A percentile compares a stretch with the other conserved stretches of the same genome.
phyloP scores from a whole-genome alignment of 1,140 invertebrate species.

The Mycetomoellerius zeteki region DNA sequence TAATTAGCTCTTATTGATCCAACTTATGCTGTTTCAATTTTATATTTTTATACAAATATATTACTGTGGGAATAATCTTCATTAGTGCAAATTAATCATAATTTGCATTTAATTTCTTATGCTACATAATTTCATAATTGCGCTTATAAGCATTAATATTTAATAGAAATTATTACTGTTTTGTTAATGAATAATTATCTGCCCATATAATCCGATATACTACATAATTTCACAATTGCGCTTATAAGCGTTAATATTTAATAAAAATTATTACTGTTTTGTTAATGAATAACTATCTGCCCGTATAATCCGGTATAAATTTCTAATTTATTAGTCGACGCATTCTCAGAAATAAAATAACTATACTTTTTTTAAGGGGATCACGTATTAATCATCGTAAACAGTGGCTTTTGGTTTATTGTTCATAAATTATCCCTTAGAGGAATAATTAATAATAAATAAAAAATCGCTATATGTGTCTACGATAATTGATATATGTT shows the following conservation, averaged over 20 bases:
- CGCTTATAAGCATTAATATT: not conserved
- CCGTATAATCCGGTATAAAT: not conserved
- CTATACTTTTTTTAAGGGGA: no score
- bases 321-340: not conserved
- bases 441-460: not conserved
- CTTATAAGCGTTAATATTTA: not conserved
- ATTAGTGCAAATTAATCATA: not conserved
- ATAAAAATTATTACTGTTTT: not conserved
- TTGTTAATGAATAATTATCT: not conserved
- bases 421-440: not conserved
- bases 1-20: not conserved
- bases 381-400: no score
- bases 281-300: not conserved
- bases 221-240: not conserved
- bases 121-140: not conserved
- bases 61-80: not conserved
- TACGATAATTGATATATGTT: not conserved
- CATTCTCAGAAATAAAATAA: slow-evolving; percentile 15
- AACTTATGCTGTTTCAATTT: slow-evolving; percentile 8
- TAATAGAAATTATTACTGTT: not conserved
- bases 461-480: not conserved
- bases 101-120: not conserved
- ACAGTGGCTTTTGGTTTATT: not conserved
- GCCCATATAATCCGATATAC: no score
- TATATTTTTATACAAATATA: not conserved